Conservation (phyloP, 2,888 invertebrate species). For the Eristalis intricaria region DNA sequence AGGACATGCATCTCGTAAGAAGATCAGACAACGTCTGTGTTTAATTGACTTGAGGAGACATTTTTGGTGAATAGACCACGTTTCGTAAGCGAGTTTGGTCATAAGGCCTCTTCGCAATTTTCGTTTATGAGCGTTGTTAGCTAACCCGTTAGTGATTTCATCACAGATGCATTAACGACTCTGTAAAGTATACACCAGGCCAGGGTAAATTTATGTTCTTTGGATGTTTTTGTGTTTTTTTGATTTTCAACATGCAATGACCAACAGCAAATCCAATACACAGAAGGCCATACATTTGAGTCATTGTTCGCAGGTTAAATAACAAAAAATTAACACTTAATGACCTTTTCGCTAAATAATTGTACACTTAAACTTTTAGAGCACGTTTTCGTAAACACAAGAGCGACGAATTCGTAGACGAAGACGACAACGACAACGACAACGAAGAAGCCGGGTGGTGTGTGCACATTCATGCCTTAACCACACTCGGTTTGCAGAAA, state of each 20-base stretch:
- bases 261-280: not conserved
- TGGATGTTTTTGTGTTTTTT: not conserved
- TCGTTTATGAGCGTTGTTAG: not conserved
- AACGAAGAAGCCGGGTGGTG: conserved; percentile 31
- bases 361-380: conserved; percentile 35
- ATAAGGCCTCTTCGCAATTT: not conserved
- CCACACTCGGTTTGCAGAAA: conserved; percentile 52
- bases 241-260: no score
- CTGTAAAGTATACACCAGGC: not conserved
- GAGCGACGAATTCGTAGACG: not conserved
- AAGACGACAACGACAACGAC: conserved; percentile 23
- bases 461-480: not conserved
- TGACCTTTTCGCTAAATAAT: conserved; percentile 48
- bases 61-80: not conserved
- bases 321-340: conserved; percentile 28
- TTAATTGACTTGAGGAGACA: not conserved
- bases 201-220: no score
- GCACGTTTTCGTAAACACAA: conserved; percentile 38
- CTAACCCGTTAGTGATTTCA: not conserved
- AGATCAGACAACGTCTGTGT: no score
- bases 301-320: conserved; percentile 9
- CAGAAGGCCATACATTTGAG: not conserved
- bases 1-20: no score
- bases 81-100: not conserved
- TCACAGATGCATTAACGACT: not conserved